Evolutionary conservation across 2,113 vertebrate genomes (phyloP).

Genomic region (Neoarius graeffei): DNA sequence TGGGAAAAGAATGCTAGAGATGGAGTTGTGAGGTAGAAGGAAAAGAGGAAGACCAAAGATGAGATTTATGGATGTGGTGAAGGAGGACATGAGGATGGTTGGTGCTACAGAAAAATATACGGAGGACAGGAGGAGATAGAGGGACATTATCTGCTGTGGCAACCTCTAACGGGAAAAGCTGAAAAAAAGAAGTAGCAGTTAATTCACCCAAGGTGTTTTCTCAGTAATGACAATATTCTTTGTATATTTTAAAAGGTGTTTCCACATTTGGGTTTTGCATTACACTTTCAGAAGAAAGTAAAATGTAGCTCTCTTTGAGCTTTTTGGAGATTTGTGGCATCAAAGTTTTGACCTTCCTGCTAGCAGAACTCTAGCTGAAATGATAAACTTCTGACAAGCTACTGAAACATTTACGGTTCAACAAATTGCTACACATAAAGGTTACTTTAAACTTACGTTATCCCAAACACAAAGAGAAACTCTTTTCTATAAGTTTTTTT

Average conservation of each 20-base stretch:
- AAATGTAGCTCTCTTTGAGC: not conserved
- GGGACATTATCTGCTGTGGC: no score
- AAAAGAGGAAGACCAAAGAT: no score
- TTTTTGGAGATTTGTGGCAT: not conserved
- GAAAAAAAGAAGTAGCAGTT: not conserved
- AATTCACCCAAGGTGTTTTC: not conserved
- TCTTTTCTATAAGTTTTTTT: no score
- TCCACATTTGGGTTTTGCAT: not conserved
- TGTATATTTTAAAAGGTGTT: not conserved
- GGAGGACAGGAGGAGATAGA: no score
- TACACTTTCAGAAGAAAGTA: not conserved
- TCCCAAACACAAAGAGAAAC: not conserved
- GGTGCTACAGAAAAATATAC: no score
- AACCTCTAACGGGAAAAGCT: no score
- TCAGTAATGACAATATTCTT: not conserved
- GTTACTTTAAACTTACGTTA: not conserved
- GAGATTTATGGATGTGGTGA: no score
- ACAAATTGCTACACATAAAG: not conserved
- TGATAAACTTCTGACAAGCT: not conserved
- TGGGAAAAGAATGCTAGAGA: no score
- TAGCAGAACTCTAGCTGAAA: not conserved
- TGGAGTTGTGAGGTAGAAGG: no score
- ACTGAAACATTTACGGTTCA: not conserved
- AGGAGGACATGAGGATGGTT: no score
- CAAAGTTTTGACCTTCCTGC: not conserved